A percentile compares a stretch with the other conserved stretches of the same genome.
phyloP scores from a whole-genome alignment of 2,888 invertebrate species.

The Agapostemon virescens region DNA sequence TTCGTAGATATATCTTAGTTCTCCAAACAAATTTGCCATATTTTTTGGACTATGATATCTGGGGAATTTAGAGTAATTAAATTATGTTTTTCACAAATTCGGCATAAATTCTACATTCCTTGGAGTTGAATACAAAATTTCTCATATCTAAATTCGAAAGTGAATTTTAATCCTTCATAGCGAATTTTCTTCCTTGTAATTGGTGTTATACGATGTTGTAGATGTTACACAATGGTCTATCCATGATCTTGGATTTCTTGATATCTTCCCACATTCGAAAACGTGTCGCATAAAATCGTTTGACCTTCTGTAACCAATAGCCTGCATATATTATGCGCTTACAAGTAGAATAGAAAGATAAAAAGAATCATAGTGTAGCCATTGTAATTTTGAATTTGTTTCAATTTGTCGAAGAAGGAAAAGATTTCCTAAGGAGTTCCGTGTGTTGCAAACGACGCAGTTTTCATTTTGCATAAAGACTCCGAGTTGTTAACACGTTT shows the following conservation, averaged over 20 bases:
- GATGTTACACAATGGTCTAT: too few relatives aligned
- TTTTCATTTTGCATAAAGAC: background rate
- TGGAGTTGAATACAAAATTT: too few relatives aligned
- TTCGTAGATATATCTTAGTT: background rate
- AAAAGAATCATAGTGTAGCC: background rate
- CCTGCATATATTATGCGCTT: background rate
- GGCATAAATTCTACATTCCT: too few relatives aligned
- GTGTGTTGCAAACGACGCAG: background rate
- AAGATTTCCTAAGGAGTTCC: background rate
- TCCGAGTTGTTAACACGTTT: too few relatives aligned
- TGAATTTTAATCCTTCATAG: background rate
- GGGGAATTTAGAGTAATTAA: too few relatives aligned
- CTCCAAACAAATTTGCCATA: too few relatives aligned
- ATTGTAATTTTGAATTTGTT: background rate
- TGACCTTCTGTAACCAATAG: background rate
- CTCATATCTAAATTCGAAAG: background rate
- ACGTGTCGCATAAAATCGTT: too few relatives aligned
- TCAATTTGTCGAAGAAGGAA: background rate
- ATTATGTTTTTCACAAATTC: too few relatives aligned
- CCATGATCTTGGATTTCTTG: too few relatives aligned
- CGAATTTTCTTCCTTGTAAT: too few relatives aligned
- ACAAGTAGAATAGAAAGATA: background rate
- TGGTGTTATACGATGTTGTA: too few relatives aligned
- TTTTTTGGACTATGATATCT: background rate
- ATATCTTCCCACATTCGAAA: too few relatives aligned